Evolutionary conservation across 2,797 vertebrate species (phyloP).

Genomic region (Sebastes goodei): DNA sequence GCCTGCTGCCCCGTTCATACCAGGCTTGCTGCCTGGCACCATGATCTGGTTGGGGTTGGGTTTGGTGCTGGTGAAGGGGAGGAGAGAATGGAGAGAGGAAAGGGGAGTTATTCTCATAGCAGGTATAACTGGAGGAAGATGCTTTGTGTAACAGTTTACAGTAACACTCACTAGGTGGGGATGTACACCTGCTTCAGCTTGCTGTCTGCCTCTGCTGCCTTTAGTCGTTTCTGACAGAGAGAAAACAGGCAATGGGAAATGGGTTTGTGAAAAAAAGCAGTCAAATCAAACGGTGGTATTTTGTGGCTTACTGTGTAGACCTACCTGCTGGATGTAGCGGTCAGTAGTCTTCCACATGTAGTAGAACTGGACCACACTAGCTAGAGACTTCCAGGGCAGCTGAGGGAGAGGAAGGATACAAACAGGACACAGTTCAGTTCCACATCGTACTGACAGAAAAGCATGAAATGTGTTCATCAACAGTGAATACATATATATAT

Average conservation of each 20-base stretch:
- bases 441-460: neutral
- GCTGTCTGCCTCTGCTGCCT: slow-evolving; percentile 97
- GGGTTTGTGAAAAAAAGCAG: slow-evolving; percentile 58
- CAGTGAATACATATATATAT: neutral
- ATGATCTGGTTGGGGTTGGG: slow-evolving; percentile 97
- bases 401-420: slow-evolving; percentile 47
- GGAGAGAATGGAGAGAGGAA: neutral
- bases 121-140: neutral
- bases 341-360: slow-evolving; percentile 99
- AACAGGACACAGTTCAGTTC: neutral
- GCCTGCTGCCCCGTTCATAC: slow-evolving; percentile 90
- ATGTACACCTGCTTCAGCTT: slow-evolving; percentile 99
- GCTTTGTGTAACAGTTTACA: neutral
- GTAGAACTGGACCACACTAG: slow-evolving; percentile 98
- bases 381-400: slow-evolving; percentile 99
- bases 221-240: slow-evolving; percentile 91
- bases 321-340: slow-evolving; percentile 97
- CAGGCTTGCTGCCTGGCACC: slow-evolving; percentile 91
- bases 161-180: slow-evolving; percentile 95
- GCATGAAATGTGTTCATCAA: neutral
- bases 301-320: neutral
- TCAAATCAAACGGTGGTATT: neutral
- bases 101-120: neutral
- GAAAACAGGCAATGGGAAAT: neutral
- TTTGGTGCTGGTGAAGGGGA: slow-evolving; percentile 85